Base-by-base conservation (phyloP, 2,113 vertebrate species). In the Girardinichthys multiradiatus region DNA sequence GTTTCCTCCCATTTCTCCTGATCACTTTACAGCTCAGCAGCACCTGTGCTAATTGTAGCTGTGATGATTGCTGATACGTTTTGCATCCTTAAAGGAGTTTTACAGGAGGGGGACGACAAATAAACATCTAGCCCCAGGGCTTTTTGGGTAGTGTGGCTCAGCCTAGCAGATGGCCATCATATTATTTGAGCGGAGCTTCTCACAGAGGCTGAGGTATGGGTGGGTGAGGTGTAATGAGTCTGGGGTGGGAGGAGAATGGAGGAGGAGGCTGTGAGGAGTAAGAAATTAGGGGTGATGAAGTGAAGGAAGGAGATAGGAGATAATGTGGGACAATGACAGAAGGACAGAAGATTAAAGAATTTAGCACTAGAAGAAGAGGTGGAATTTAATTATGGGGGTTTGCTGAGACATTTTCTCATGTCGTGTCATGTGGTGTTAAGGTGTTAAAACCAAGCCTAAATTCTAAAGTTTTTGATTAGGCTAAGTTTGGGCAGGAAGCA, bases 91-190 rank as follows among this genome's bases (percentile, higher is more conserved):
- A 91, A 91, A 92, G 86, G 88, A 90, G 87, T 91, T 90, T 86
- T 86, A 79, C 82, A 87, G 75, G 72, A 73, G 60, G 62, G 42
- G 85, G 82, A 80, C 64, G 82, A 89, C 86, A 89, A 90, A 92
- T 92, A 94, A 94, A 94, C 90, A 93, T 92, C 88, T 57, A 68
- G 89, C 92, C 88, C 65, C 64, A 28, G 86, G 92, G 86, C 89
- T 88, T 91, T 54, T 90, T 85, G 88, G 86, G 86, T 90, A 90
- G 89, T 72, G 77, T 63, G 82, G 91, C 91, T 89, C 90, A 89
- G 90, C 84, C 85, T 74, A 93, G 90, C 93, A 94, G 93, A 93
- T 94, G 93, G 93, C 91, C 90, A 91, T 91, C 89, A 86, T 91
- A 91, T 93, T 87, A 91, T 91, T 88, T 27, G 83, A 88, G 86